Evolutionary conservation across 2,113 vertebrate genomes (phyloP), one percentile per base, ranked within the genome.

Genomic region (Cyrtonyx montezumae): DNA sequence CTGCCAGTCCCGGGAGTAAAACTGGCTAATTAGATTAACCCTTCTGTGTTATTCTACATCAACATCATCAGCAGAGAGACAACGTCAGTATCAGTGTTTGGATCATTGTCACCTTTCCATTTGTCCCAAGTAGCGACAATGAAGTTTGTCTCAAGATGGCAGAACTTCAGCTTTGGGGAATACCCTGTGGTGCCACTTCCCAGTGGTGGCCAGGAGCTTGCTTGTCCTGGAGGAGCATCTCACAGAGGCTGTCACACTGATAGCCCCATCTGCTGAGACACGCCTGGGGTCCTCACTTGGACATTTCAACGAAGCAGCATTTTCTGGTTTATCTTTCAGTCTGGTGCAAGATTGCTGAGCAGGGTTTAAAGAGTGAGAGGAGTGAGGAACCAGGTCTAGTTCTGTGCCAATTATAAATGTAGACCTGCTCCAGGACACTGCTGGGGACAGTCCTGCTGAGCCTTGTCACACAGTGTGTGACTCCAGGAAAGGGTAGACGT

Each of bases 21-120:
- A 8, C 11, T 13, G 34, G 46, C 49, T 95, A 92, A 96, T 96
- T 91, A 67, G 81, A 70, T 88, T 91, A 93, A 93, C 65, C 42
- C 78, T n/a, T 80, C 53, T 45, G 21, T 73, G 28, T n/a, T 62
- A 9, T 66, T 40, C 58, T 42, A 5, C 5, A 5, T 65, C 55
- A 56, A 32, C 14, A 19, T 40, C 11, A 77, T 74, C 45, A 26
- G 19, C 48, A 89, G 55, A 14, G 30, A 67, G 56, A 55, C 78
- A 62, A 6, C 0, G 34, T 20, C 58, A 80, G 69, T 43, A 51
- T 46, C 51, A 0, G 2, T 36, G 17, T 62, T 67, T 86, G 59
- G 53, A 3, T 71, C n/a, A 2, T 3, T 63, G 28, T 65, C 63
- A 70, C 70, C 32, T 23, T 56, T 16, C 37, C 10, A 3, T 66